Percentiles rank a stretch among this genome's conserved stretches.
Evolutionary conservation across 2,113 vertebrate species (phyloP).

Genomic region (Equus przewalskii): DNA sequence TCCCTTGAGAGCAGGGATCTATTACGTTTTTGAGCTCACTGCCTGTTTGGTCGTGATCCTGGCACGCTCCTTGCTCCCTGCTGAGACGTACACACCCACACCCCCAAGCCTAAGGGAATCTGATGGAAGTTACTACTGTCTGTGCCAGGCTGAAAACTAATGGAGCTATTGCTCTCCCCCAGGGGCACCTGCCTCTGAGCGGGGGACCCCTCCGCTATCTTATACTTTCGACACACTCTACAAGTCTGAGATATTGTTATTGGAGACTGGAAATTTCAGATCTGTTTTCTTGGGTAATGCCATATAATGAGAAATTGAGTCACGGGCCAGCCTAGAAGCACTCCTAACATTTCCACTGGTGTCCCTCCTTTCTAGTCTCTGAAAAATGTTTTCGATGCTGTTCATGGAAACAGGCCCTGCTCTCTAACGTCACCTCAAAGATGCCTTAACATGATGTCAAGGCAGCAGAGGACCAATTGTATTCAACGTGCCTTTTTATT

Average conservation of each 20-base stretch:
- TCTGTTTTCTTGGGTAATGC: background rate
- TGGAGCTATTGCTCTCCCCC: background rate
- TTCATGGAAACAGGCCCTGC: no score
- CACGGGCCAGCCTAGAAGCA: background rate
- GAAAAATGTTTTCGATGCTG: background rate
- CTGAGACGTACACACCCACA: no score
- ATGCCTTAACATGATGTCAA: background rate
- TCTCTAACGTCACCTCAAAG: background rate
- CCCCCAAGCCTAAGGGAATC: background rate
- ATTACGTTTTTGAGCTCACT: background rate
- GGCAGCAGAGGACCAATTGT: no score
- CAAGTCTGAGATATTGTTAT: background rate
- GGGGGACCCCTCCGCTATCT: background rate
- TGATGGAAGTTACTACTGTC: background rate
- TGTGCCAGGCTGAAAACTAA: no score
- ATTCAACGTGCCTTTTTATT: background rate
- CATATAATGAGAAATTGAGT: fast-evolving
- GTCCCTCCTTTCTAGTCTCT: background rate
- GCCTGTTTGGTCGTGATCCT: background rate
- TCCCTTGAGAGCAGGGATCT: background rate
- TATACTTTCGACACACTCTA: background rate
- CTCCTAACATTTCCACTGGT: background rate
- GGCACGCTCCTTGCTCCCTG: background rate
- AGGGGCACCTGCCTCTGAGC: background rate
- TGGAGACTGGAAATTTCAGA: background rate